Conservation (phyloP, 2,113 vertebrate species). For the Oreochromis niloticus region DNA sequence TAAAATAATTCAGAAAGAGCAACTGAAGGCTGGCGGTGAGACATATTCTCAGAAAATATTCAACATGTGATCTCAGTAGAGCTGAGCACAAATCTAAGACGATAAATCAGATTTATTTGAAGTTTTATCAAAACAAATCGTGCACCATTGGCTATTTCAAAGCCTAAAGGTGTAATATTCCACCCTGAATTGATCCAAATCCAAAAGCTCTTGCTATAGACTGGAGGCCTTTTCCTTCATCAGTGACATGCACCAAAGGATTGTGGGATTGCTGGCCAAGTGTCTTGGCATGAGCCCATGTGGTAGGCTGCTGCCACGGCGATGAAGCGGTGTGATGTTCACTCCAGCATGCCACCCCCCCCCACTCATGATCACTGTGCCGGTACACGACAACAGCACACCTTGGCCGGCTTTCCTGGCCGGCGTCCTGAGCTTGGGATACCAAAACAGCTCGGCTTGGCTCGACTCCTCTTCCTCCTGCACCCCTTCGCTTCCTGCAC, state of each 20-base stretch:
- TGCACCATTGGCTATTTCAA: not conserved
- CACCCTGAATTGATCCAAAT: not conserved
- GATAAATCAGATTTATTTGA: not conserved
- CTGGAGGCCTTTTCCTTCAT: conserved; percentile 40
- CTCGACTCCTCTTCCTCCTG: not conserved
- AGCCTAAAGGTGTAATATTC: not conserved
- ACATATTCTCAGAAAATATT: not conserved
- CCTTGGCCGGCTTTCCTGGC: conserved; percentile 70
- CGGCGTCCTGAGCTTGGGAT: not conserved
- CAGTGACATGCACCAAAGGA: conserved; percentile 55
- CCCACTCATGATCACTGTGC: conserved; percentile 52
- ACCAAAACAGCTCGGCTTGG: conserved; percentile 1
- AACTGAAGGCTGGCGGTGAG: not conserved
- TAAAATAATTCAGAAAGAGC: not conserved
- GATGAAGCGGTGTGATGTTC: conserved; percentile 80
- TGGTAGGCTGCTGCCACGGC: conserved; percentile 73
- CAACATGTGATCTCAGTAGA: not conserved
- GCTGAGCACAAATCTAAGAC: not conserved
- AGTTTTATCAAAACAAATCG: conserved; percentile 19
- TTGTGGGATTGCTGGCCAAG: conserved; percentile 60
- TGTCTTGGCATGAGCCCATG: conserved; percentile 66
- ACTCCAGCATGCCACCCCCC: conserved; percentile 68
- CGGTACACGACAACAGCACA: conserved; percentile 72
- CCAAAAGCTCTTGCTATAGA: conserved; percentile 20
- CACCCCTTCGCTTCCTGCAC: not conserved